Evolutionary conservation across 1,140 invertebrate species (phyloP).

Genomic region (Melanaphis sacchari): DNA sequence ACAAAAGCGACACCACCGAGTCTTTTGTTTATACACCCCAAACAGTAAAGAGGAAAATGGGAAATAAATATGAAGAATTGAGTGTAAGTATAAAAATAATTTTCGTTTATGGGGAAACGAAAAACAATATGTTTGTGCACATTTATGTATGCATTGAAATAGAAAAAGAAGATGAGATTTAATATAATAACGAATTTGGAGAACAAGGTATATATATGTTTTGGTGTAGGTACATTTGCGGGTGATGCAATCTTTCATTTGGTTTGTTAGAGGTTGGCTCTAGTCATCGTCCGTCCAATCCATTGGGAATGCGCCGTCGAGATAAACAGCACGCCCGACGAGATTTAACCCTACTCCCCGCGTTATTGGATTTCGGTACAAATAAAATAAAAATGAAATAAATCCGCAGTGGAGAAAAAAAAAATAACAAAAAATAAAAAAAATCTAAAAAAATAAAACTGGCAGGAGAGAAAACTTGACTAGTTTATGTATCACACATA

Average conservation of each 20-base stretch:
- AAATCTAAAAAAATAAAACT: not conserved
- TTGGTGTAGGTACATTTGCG: not conserved
- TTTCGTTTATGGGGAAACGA: not conserved
- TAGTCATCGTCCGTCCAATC: not conserved
- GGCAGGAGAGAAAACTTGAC: not conserved
- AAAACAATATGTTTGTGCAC: not conserved
- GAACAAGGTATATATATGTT: not conserved
- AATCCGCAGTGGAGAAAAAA: not conserved
- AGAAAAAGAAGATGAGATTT: not conserved
- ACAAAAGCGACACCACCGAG: not conserved
- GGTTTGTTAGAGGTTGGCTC: not conserved
- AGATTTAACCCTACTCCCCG: conserved; percentile 4
- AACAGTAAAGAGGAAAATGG: not conserved
- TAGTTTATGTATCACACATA: not conserved
- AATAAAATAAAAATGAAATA: conserved; percentile 32
- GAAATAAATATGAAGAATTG: not conserved
- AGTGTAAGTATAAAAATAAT: conserved; percentile 4
- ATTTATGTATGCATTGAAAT: not conserved
- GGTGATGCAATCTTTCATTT: not conserved
- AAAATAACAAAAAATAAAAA: conserved; percentile 24
- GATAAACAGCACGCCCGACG: conserved; percentile 1
- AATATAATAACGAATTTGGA: conserved; percentile 4
- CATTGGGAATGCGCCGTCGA: conserved; percentile 5
- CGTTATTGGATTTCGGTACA: conserved; percentile 21
- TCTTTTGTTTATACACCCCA: not conserved